Conservation (phyloP, 2,888 invertebrate species). For the Mythimna lalbum region DNA sequence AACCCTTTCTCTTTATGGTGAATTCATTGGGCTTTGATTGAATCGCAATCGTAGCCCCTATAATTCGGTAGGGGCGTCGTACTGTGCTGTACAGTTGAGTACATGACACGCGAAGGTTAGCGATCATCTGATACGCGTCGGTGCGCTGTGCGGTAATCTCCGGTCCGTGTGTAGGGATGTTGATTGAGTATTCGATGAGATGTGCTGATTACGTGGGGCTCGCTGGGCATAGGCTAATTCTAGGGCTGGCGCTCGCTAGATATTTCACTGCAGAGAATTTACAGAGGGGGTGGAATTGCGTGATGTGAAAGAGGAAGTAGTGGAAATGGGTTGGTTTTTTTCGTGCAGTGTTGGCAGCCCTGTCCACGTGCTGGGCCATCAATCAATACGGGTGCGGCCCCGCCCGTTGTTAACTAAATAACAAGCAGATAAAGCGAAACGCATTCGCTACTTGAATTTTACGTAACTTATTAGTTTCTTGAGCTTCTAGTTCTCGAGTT, state of each 20-base stretch:
- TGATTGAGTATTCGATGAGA: conserved; percentile 82
- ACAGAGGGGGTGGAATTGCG: conserved; percentile 8
- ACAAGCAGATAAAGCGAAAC: conserved; percentile 78
- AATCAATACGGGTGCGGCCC: conserved; percentile 78
- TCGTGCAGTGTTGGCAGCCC: conserved; percentile 66
- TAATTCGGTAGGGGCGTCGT: conserved; percentile 72
- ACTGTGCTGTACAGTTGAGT: conserved; percentile 65
- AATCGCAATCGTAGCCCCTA: conserved; percentile 77
- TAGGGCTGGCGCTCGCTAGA: conserved; percentile 47
- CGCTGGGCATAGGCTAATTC: conserved; percentile 61
- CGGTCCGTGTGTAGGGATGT: conserved; percentile 78
- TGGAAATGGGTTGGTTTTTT: conserved; percentile 49
- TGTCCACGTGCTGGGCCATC: conserved; percentile 77
- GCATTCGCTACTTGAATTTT: conserved; percentile 76
- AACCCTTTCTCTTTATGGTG: conserved; percentile 72
- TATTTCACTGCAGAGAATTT: conserved; percentile 17
- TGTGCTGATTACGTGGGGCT: conserved; percentile 76
- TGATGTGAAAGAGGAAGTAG: conserved; percentile 24
- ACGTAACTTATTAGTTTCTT: conserved; percentile 67
- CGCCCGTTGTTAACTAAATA: conserved; percentile 76
- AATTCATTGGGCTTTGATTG: conserved; percentile 77
- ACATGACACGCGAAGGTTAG: conserved; percentile 74
- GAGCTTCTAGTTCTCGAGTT: conserved; percentile 35
- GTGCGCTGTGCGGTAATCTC: conserved; percentile 74
- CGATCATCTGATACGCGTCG: conserved; percentile 75